Conservation (phyloP, 1,140 invertebrate genomes). For the Doryteuthis pealeii region DNA sequence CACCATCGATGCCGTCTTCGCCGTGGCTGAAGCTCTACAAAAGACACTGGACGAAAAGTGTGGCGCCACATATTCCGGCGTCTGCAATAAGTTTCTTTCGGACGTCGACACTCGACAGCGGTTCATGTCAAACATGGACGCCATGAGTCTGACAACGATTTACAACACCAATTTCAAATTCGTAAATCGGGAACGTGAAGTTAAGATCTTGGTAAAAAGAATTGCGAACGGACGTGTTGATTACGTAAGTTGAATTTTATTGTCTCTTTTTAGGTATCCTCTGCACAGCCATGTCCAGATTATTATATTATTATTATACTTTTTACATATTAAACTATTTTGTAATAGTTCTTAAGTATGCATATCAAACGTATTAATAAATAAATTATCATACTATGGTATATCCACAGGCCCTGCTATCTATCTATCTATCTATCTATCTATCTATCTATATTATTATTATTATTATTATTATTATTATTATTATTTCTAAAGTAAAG, state of each 20-base stretch:
- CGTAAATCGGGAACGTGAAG: conserved; percentile 40
- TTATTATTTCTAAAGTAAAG: too few relatives aligned
- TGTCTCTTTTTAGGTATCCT: background rate
- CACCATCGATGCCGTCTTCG: conserved; percentile 57
- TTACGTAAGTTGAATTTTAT: conserved; percentile 14
- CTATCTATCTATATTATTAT: too few relatives aligned
- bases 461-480: too few relatives aligned
- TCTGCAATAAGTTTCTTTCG: conserved; percentile 43
- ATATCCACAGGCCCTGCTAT: too few relatives aligned
- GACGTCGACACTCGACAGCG: conserved; percentile 31
- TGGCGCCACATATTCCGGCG: conserved; percentile 43
- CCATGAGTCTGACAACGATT: conserved; percentile 43
- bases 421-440: too few relatives aligned
- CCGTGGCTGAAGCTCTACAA: conserved; percentile 46
- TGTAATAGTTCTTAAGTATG: too few relatives aligned
- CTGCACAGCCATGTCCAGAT: background rate
- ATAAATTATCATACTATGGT: too few relatives aligned
- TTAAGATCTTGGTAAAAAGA: conserved; percentile 20
- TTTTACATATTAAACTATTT: too few relatives aligned
- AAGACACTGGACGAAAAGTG: conserved; percentile 43
- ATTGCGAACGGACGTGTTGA: background rate
- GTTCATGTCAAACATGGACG: conserved; percentile 45
- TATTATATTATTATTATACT: too few relatives aligned
- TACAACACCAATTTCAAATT: conserved; percentile 39
- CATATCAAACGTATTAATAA: too few relatives aligned